Base-by-base conservation (phyloP, 2,797 vertebrate genomes). In the Ctenochaetus hawaiiensis region DNA sequence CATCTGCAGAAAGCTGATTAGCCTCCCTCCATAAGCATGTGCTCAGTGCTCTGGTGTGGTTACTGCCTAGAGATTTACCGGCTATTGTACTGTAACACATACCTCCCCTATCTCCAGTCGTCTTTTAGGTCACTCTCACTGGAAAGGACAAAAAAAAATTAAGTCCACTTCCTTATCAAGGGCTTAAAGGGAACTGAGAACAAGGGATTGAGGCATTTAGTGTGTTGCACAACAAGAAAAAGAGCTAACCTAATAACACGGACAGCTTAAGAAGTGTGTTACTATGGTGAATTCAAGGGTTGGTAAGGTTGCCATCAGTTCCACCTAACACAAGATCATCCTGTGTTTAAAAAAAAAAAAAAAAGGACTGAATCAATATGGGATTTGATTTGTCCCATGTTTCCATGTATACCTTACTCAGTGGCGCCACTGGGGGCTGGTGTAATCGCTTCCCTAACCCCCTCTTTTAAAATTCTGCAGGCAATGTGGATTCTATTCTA, bases 1-100 rank as follows among this genome's bases (percentile, higher is more conserved):
- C 87, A 91, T 92, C 90, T 92, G 60, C 81, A 75, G 83, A 94
- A 95, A 95, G 94, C 95, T 93, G 92, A 95, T 95, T 94, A 95
- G 87, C 82, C 57, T 91, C 60, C 57, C 78, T 91, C 86, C 80
- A 84, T 91, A 89, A 89, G 85, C 88, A 78, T 88, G 75, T 80
- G 88, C 86, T 88, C 84, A 91, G 69, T 72, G 72, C 88, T 84
- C 72, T 71, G 64, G 83, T 91, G 80, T 88, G 71, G 85, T 87
- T 89, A 76, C 84, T 81, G 86, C 43, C 6, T 49, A 78, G 75
- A 85, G 91, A 88, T 87, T 92, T 89, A 85, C 64, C 41, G 16
- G 72, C 82, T 79, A 90, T 89, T 88, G 83, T 74, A 86, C 84
- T 91, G 87, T 91, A 93, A 90, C 87, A 85, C 77, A 85, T 87